Conservation (phyloP, 2,113 vertebrate genomes). For the Chiloscyllium plagiosum region DNA sequence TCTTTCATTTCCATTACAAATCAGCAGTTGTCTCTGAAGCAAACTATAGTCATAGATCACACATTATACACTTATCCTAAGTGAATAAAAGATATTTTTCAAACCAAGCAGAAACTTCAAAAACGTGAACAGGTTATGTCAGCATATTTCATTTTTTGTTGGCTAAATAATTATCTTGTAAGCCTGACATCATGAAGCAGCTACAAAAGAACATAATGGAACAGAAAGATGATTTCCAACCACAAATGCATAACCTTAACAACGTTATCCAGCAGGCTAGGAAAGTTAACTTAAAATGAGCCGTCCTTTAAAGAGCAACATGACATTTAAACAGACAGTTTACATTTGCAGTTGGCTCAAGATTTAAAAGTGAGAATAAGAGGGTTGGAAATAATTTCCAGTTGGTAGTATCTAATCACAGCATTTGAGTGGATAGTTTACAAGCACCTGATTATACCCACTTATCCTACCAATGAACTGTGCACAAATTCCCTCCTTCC, state of each 20-base stretch:
- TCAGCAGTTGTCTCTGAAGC: not conserved
- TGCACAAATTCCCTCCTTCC: not conserved
- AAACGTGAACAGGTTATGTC: not conserved
- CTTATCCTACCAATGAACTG: too few species aligned
- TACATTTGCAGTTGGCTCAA: not conserved
- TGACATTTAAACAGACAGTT: not conserved
- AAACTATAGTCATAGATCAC: not conserved
- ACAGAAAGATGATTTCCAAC: not conserved
- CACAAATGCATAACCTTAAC: not conserved
- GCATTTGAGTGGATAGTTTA: not conserved
- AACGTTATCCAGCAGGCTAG: not conserved
- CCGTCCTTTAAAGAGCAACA: not conserved
- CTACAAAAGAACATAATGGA: not conserved
- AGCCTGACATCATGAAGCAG: not conserved
- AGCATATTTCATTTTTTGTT: not conserved
- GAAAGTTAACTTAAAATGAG: not conserved
- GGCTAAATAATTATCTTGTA: not conserved
- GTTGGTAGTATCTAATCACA: not conserved
- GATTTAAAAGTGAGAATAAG: not conserved
- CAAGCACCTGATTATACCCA: too few species aligned
- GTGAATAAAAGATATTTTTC: not conserved
- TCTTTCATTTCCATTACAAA: constrained; percentile 9
- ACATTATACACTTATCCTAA: not conserved
- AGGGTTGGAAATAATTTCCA: not conserved
- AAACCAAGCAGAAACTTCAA: not conserved